These are phyloP conservation scores for Crotalus tigris DNA, from an alignment of 2,113 vertebrate species.

Conservation along the genomic window DNA sequence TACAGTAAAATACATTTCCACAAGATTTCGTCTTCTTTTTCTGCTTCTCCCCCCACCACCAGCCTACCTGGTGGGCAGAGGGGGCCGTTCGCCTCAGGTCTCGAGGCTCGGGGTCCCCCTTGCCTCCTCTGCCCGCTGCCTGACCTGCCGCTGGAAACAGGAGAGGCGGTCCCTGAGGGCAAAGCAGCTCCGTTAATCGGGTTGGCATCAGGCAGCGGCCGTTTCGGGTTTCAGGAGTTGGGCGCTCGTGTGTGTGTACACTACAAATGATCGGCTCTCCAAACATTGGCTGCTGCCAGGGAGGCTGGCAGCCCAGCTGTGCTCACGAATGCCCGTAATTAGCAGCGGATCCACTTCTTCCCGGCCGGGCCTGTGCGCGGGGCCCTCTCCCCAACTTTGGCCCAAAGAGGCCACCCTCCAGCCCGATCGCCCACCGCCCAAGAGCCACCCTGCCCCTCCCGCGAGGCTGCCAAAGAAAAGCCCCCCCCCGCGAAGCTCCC, in stretches of 20 bases:
- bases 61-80: background rate
- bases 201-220: background rate
- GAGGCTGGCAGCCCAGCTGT: background rate
- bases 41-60: background rate
- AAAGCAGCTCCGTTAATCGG: background rate
- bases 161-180: background rate
- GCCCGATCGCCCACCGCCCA: background rate
- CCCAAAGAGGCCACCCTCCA: background rate
- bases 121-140: background rate
- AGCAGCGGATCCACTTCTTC: background rate
- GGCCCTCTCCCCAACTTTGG: background rate
- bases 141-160: background rate
- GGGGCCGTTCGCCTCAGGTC: background rate
- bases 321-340: background rate
- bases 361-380: background rate
- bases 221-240: background rate
- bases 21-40: background rate
- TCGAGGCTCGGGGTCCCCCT: background rate
- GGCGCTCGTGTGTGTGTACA: background rate
- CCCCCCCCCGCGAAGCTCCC: background rate
- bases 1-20: background rate
- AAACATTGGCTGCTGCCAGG: background rate
- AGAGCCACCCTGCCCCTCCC: background rate
- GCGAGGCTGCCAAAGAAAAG: background rate
- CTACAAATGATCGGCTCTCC: background rate